Base-by-base conservation (phyloP, 2,888 invertebrate species). In the Gandaritis pyraliata region DNA sequence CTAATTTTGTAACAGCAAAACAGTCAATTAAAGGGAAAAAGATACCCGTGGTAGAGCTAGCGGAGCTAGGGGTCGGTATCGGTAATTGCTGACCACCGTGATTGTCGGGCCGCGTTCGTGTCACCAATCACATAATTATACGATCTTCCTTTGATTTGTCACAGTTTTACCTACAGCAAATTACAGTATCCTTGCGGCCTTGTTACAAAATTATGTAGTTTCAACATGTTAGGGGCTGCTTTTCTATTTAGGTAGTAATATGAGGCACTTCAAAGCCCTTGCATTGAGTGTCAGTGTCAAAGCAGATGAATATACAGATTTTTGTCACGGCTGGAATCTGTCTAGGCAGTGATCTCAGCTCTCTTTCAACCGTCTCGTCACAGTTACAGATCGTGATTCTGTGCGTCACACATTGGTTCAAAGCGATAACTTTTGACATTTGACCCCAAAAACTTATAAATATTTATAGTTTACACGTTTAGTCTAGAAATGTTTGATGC, bases 361-460 rank as follows among this genome's bases (percentile, higher is more conserved):
- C 33, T 33, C 10, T 33, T 33, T 11, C 33, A 11, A 33, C 10
- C 0, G 10, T 33, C 33, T 33, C 33, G 8, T 67, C 81, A 82
- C 78, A 71, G 61, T 66, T 68, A 41, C 61, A 65, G 56, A 48
- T 64, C 81, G 81, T 85, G 85, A 75, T 81, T 57, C n/a, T 61
- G 73, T 76, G 79, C 85, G 86, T 84, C 83, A 85, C 68, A 50
- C 59, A 53, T 58, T 58, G 49, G 57, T 71, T 70, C 70, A 65
- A 65, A 65, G 68, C 60, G 72, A 80, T 83, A 83, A 78, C 70
- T 73, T 71, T 58, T 70, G 72, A 73, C 56, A 70, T 80, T 74
- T 83, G 81, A 84, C 84, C 82, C 74, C 69, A 70, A 30, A 61
- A 69, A 65, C 67, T 61, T 71, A 68, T 71, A 72, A 75, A 77